Base-by-base conservation (phyloP, 1,140 invertebrate species). In the Pogonomyrmex barbatus region DNA sequence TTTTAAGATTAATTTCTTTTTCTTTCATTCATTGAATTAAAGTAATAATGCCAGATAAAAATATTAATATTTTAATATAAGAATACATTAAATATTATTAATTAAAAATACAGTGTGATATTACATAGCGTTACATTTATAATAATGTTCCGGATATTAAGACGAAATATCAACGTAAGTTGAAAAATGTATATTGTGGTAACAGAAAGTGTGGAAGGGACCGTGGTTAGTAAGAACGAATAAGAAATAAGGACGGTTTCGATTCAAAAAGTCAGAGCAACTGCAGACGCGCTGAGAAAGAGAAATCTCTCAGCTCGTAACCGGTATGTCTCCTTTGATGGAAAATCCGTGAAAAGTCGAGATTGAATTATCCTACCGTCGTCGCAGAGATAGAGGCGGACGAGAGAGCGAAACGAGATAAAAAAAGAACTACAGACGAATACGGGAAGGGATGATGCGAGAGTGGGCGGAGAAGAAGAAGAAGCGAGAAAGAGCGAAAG, bases 361-460 rank as follows among this genome's bases (percentile, higher is more conserved):
- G 89, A 91, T 91, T 91, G 88, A 91, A 89, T 91, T 91, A 91
- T 91, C 88, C 81, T 86, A 89, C 79, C 76, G 88, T 89, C 77
- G 71, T 82, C 58, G 86, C 54, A 39, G 76, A 45, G 54, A 77
- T 82, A 70, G 81, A 68, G 14, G 81, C 54, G 83, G 60, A 70
- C 73, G 77, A 56, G 47, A 58, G 52, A 60, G 62, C n/a, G 67
- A 65, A 77, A 86, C 54, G 50, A 81, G 62, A 58, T 24, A 24
- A 52, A 85, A 79, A 78, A 81, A 85, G 30, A 42, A 54, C 39
- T 45, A 30, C 50, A 39, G 58, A 58, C 39, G 68, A 47, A 75
- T 33, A 39, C 30, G 56, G 56, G 70, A 62, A 71, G 36, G 58
- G 50, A 70, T 54, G 67, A 70, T 24, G 71, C 62, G 63, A 86